These are phyloP conservation scores for Dryadula phaetusa DNA, from an alignment of 2,888 invertebrate species.

Conservation along the genomic window DNA sequence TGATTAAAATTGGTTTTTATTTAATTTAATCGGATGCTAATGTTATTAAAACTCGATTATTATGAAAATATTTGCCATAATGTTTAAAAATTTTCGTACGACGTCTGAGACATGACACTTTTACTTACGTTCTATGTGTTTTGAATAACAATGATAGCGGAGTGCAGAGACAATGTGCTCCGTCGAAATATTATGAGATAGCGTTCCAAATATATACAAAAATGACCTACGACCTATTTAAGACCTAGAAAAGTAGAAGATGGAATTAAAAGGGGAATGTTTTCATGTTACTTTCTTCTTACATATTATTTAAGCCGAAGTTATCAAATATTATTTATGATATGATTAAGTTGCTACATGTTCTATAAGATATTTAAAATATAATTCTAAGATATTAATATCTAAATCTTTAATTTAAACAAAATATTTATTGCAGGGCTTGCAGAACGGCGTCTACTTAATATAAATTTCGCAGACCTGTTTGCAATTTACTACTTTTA, in stretches of 20 bases:
- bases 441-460: background rate
- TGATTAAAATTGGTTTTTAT: background rate
- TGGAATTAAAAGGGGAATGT: too few species aligned
- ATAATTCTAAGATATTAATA: background rate
- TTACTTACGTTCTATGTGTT: slow-evolving; percentile 32
- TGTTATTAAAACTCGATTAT: slow-evolving; percentile 9
- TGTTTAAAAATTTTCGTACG: slow-evolving; percentile 34
- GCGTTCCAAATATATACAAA: background rate
- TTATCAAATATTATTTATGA: too few species aligned
- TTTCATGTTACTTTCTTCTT: background rate
- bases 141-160: slow-evolving; percentile 31
- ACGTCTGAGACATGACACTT: slow-evolving; percentile 31
- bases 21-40: background rate
- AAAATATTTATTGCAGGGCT: background rate
- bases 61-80: slow-evolving; percentile 29
- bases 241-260: too few species aligned
- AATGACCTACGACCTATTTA: background rate
- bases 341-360: too few species aligned
- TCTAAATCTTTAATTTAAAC: background rate
- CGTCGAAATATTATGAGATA: slow-evolving; percentile 20
- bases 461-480: slow-evolving; percentile 43
- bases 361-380: too few species aligned
- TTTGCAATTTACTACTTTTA: slow-evolving; percentile 25
- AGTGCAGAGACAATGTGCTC: slow-evolving; percentile 21
- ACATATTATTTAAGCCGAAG: background rate